These are phyloP conservation scores for Masnerella sp. DNA, from an alignment of 2,888 invertebrate genomes.

Conservation along the genomic window DNA sequence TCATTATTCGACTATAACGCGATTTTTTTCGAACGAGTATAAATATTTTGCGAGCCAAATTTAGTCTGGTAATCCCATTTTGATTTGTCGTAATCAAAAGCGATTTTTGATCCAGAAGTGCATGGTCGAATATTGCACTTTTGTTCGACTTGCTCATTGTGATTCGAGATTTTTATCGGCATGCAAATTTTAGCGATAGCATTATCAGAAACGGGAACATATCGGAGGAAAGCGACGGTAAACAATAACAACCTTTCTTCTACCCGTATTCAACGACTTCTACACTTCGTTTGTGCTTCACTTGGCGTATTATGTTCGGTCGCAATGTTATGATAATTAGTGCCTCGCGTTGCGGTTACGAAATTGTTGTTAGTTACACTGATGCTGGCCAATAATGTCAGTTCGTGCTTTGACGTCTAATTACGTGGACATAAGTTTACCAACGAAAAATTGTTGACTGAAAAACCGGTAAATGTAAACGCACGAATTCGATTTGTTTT, in stretches of 20 bases:
- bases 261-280: conserved; percentile 6
- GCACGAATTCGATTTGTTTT: too few relatives aligned
- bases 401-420: conserved; percentile 4
- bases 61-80: too few relatives aligned
- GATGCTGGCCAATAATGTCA: neutral
- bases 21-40: too few relatives aligned
- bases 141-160: neutral
- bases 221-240: neutral
- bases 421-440: conserved; percentile 1
- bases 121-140: neutral
- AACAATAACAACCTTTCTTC: conserved; percentile 11
- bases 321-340: conserved; percentile 12
- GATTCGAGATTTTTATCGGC: neutral
- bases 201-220: conserved; percentile 5
- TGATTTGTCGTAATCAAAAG: neutral
- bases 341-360: conserved; percentile 1
- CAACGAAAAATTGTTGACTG: too few relatives aligned
- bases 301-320: neutral
- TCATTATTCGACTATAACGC: too few relatives aligned
- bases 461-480: neutral
- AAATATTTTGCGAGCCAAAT: too few relatives aligned
- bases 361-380: conserved; percentile 11
- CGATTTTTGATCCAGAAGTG: neutral
- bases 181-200: conserved; percentile 5
- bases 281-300: conserved; percentile 2